Evolutionary conservation across 2,797 vertebrate genomes (phyloP).

Genomic region (Brachymystax lenok): DNA sequence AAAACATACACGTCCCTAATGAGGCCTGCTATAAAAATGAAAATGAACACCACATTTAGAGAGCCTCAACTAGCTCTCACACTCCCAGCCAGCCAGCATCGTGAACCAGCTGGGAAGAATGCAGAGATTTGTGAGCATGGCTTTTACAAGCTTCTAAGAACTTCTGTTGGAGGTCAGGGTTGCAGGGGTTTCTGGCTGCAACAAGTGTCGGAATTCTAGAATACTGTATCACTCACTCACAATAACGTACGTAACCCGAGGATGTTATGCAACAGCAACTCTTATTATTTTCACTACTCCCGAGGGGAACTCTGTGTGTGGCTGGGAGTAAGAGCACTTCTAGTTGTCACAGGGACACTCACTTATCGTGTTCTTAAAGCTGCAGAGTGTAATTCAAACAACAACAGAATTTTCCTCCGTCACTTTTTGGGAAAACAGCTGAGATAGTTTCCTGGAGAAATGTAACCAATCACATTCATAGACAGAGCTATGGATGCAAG

Average conservation of each 20-base stretch:
- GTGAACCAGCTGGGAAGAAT: constrained; percentile 37
- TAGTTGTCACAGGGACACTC: background rate
- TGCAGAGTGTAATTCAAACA: background rate
- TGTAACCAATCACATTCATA: no score
- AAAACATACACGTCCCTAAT: constrained; percentile 60
- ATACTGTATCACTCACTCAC: background rate
- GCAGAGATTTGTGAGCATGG: constrained; percentile 35
- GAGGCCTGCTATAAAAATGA: constrained; percentile 57
- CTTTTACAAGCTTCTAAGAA: constrained; percentile 52
- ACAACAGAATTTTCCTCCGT: background rate
- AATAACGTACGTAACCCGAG: background rate
- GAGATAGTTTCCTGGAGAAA: background rate
- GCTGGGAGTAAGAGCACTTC: background rate
- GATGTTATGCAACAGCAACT: background rate
- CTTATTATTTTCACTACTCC: background rate
- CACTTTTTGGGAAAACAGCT: background rate
- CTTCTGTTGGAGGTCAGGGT: constrained; percentile 43
- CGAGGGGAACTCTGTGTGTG: background rate
- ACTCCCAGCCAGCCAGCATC: constrained; percentile 31
- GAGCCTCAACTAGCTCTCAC: constrained; percentile 17
- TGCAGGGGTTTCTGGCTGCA: background rate
- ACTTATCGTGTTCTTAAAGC: background rate
- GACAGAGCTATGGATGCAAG: no score
- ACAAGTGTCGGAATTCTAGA: background rate
- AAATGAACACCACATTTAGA: constrained; percentile 59